These are phyloP conservation scores for Poeciliopsis prolifica DNA, from an alignment of 2,113 vertebrate genomes.

Conservation along the genomic window DNA sequence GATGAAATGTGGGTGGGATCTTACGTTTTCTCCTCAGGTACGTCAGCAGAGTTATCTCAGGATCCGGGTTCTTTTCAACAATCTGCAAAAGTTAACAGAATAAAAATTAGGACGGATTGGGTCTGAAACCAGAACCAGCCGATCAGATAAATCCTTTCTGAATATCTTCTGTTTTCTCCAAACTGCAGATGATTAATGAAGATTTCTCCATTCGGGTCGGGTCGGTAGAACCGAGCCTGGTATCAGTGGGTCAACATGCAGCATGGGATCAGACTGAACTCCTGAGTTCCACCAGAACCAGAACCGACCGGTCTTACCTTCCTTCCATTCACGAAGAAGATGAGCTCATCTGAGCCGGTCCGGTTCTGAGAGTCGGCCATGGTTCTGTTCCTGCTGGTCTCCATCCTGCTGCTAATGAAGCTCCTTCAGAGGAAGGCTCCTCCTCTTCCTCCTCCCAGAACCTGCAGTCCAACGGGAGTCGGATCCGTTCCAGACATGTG, in stretches of 20 bases:
- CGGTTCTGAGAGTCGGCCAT: background rate
- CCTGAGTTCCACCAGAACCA: background rate
- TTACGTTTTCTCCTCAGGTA: conserved; percentile 90
- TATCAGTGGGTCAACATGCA: too few species aligned
- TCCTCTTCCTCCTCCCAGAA: background rate
- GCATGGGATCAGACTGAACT: too few species aligned
- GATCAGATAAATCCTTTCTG: too few species aligned
- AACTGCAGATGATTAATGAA: too few species aligned
- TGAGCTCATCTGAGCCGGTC: conserved; percentile 74
- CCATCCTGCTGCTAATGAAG: background rate
- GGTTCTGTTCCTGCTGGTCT: background rate
- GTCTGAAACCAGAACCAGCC: too few species aligned
- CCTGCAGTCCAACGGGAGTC: background rate
- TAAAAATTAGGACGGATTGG: background rate
- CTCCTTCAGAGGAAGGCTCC: background rate
- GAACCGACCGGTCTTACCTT: conserved; percentile 83
- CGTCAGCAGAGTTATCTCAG: conserved; percentile 87
- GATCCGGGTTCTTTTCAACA: conserved; percentile 87
- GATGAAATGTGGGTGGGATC: background rate
- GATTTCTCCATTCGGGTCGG: too few species aligned
- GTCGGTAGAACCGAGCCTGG: too few species aligned
- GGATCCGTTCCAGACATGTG: background rate
- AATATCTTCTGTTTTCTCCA: too few species aligned
- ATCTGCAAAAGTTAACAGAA: conserved; percentile 76
- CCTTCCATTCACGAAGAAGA: conserved; percentile 96